Base-by-base conservation (phyloP, 2,797 vertebrate species). In the Macropodus opercularis region DNA sequence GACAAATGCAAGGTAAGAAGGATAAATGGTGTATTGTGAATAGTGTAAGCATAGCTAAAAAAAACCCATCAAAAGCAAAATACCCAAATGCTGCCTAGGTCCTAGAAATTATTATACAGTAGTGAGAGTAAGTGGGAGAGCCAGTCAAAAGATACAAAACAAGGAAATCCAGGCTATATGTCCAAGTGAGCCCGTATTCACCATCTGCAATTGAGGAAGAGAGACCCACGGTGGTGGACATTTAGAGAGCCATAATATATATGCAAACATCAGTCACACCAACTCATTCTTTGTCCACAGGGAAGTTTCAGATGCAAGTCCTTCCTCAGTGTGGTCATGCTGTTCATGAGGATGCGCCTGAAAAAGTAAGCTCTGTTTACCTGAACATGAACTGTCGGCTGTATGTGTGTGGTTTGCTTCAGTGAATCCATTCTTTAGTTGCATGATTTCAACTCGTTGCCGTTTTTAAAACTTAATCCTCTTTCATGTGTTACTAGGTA, bases 291-390 rank as follows among this genome's bases (percentile, higher is more conserved):
- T 69, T 75, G 34, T 63, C 35, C 47, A 34, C 90, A 99, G 97
- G 97, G 54, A 98, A 97, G 89, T 99, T 99, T 83, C 96, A 98
- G 92, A 98, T 99, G 96, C 97, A 99, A 85, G 97, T 99, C 40
- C 93, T 99, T 31, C 95, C 97, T 1, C 97, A 98, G 87, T 99
- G 97, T 58, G 97, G 97, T 69, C 97, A 99, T 0, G 95, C 97
- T 14, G 97, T 99, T 64, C 97, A 99, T 0, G 97, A 99, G 87
- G 97, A 99, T 10, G 97, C 93, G 21, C 97, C 97, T 2, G 97
- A 99, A 80, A 98, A 98, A 92, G 97, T 98, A 84, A 90, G 89
- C 42, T 1, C 0, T 34, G 11, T 51, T 34, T 27, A 21, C 9
- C 21, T 42, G 3, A 69, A 47, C n/a, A 8, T 29, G 32, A 1